phyloP scores from a whole-genome alignment of 1,140 invertebrate species.

The Oryctes rhinoceros region DNA sequence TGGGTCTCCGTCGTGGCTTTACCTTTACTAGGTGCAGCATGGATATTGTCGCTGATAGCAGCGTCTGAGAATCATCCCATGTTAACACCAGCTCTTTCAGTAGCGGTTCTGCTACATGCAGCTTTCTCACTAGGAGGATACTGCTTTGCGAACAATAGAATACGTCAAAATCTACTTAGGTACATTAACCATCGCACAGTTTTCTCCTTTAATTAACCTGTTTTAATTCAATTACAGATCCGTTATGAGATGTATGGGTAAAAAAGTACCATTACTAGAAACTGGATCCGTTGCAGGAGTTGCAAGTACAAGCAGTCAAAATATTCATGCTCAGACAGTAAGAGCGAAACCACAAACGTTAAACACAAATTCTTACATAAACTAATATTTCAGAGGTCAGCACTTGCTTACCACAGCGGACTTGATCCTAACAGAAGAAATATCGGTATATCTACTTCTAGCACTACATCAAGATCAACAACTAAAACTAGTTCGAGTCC shows the following conservation, averaged over 20 bases:
- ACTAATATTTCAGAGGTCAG: conserved; percentile 70
- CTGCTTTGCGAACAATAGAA: conserved; percentile 81
- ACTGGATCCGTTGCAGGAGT: conserved; percentile 71
- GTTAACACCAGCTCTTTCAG: conserved; percentile 77
- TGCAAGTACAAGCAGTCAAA: conserved; percentile 76
- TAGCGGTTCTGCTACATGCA: conserved; percentile 76
- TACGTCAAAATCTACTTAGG: conserved; percentile 73
- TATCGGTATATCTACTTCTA: conserved; percentile 94
- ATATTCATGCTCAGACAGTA: conserved; percentile 71
- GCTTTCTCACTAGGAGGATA: conserved; percentile 84
- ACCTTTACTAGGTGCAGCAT: conserved; percentile 79
- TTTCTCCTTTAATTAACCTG: no score
- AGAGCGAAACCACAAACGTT: neutral
- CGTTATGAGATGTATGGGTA: conserved; percentile 79
- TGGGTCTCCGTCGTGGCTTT: conserved; percentile 84
- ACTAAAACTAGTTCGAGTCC: conserved; percentile 94
- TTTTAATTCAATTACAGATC: conserved; percentile 57
- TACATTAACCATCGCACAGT: neutral
- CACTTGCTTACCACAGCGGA: conserved; percentile 80
- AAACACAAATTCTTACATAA: conserved; percentile 49
- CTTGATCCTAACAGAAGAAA: conserved; percentile 73
- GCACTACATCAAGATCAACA: conserved; percentile 92
- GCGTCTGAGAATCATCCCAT: conserved; percentile 79
- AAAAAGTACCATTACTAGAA: conserved; percentile 83
- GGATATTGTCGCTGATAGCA: conserved; percentile 82